phyloP scores from a whole-genome alignment of 2,113 vertebrate species.

The Echinops telfairi region DNA sequence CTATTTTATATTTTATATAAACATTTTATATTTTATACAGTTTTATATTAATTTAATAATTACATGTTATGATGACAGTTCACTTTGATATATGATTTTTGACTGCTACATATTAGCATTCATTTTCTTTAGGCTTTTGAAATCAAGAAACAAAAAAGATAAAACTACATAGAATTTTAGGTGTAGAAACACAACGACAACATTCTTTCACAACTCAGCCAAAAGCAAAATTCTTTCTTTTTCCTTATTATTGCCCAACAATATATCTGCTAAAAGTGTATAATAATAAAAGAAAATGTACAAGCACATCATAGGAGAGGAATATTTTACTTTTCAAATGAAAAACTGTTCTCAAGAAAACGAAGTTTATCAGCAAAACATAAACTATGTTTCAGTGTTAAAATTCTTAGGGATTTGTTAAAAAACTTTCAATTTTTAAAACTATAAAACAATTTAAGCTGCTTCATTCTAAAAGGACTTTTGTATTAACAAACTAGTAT shows the following conservation, averaged over 20 bases:
- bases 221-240: background rate
- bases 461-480: conserved; percentile 40
- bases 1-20: too few species aligned
- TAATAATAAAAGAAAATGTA: background rate
- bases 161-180: background rate
- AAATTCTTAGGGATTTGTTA: background rate
- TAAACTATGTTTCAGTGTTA: background rate
- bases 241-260: background rate
- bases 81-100: too few species aligned
- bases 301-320: background rate
- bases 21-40: too few species aligned
- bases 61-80: too few species aligned
- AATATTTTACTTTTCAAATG: conserved; percentile 3
- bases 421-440: conserved; percentile 23
- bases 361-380: conserved; percentile 11
- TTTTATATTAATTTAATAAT: too few species aligned
- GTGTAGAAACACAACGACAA: background rate
- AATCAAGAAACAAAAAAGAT: conserved; percentile 46
- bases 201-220: too few species aligned
- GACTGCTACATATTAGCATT: background rate
- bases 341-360: conserved; percentile 24
- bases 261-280: background rate
- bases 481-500: background rate
- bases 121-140: conserved; percentile 27
- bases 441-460: background rate